A percentile compares a stretch with the other conserved stretches of the same genome.
Conservation (phyloP, 2,113 vertebrate genomes). For the Mesembrinibis cayennensis region DNA sequence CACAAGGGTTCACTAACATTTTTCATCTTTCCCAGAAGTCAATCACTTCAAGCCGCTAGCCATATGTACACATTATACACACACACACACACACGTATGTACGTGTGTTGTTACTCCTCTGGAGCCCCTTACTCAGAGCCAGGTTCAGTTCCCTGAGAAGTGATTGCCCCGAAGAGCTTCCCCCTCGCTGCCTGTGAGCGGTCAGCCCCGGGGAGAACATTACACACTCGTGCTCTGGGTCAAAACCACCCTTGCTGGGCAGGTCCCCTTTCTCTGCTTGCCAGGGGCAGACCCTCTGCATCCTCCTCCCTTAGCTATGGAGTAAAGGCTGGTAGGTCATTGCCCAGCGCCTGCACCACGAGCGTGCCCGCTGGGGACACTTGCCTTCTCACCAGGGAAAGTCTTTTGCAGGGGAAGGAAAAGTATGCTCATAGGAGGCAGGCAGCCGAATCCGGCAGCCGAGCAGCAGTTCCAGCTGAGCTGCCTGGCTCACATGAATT, state of each 20-base stretch:
- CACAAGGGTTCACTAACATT: slow-evolving; percentile 44
- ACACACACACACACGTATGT: fast-evolving
- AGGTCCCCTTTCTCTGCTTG: background rate
- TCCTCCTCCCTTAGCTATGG: fast-evolving
- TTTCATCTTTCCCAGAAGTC: slow-evolving; percentile 51
- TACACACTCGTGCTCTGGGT: background rate
- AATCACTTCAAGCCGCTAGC: slow-evolving; percentile 1
- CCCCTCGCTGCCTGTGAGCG: fast-evolving
- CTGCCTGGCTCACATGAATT: background rate
- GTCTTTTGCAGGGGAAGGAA: background rate
- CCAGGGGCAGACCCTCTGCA: background rate
- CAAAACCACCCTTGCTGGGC: background rate
- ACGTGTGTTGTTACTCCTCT: background rate
- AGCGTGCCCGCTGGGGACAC: fast-evolving
- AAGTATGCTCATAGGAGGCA: background rate
- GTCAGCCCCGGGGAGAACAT: fast-evolving
- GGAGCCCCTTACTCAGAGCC: background rate
- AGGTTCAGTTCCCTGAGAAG: background rate
- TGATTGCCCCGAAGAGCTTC: background rate
- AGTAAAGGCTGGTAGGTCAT: background rate
- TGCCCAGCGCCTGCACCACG: background rate
- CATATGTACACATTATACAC: background rate
- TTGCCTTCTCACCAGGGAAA: background rate
- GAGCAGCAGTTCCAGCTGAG: background rate
- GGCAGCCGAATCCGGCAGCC: background rate